Evolutionary conservation across 2,888 invertebrate genomes (phyloP), one percentile per base, ranked within the genome.

Genomic region (Spodoptera littoralis): DNA sequence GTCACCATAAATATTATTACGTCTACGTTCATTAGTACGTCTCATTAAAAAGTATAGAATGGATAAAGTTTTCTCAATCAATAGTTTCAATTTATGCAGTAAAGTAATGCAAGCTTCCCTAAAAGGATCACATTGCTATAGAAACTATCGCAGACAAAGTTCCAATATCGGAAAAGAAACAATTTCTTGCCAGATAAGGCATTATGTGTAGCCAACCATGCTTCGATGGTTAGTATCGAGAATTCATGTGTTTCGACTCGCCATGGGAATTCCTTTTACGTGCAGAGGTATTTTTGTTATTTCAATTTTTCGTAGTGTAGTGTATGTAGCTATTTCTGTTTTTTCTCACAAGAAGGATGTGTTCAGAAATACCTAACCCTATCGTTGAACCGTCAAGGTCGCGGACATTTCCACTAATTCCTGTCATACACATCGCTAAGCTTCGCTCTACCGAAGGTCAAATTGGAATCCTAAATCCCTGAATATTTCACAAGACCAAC

Each of bases 191-290:
- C 65, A 59, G 75, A 70, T 70, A 70, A 64, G 70, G 50, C 44
- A 62, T 57, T 55, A 62, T 49, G 59, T 72, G 24, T 57, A 72
- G 53, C 53, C 50, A 71, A 65, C 72, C 76, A 59, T 65, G 76
- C 48, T 56, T 56, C 49, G 42, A 71, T 56, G 58, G 64, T 63
- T 59, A 53, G 57, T 44, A 72, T 75, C 42, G 45, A n/a, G 47
- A 70, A 75, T 64, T 70, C 70, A 70, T 46, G 36, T 60, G 54
- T 75, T 54, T 13, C 27, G 13, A 55, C 11, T 18, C 30, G 48
- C 51, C 44, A 59, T 54, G 51, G 66, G 72, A 53, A 56, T 75
- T 60, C 42, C 24, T 41, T 46, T 53, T 69, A 24, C 43, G 42
- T 47, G 49, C 36, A 30, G 41, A 54, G 49, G 30, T 57, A 54